Evolutionary conservation across 2,797 vertebrate genomes (phyloP).

Genomic region (Chrysolophus pictus): DNA sequence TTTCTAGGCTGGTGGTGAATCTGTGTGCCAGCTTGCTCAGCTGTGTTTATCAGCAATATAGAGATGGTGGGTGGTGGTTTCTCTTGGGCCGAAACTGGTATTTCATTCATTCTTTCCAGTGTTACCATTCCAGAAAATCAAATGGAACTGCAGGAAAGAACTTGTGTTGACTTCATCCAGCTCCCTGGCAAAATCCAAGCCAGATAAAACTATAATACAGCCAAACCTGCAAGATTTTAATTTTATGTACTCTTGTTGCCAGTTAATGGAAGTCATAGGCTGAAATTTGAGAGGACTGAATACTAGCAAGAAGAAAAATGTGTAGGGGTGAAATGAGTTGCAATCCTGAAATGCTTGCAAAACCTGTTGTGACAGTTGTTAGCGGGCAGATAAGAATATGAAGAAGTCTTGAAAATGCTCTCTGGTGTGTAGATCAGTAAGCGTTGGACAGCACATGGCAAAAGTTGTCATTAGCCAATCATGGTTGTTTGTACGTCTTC

Average conservation of each 20-base stretch:
- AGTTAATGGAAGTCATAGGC: background rate
- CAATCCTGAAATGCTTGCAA: background rate
- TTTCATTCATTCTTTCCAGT: background rate
- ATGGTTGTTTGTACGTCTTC: background rate
- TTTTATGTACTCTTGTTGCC: background rate
- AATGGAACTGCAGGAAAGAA: background rate
- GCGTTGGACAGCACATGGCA: fast-evolving
- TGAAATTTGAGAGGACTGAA: background rate
- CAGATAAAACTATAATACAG: background rate
- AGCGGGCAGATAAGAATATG: background rate
- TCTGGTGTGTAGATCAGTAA: background rate
- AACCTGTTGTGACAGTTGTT: background rate
- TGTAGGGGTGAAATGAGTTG: background rate
- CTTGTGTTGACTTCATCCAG: background rate
- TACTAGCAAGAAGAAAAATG: background rate
- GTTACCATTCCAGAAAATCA: background rate
- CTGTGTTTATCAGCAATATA: background rate
- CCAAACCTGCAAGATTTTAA: background rate
- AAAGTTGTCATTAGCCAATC: background rate
- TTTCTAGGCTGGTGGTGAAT: background rate
- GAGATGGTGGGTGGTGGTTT: background rate
- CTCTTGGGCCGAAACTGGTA: background rate
- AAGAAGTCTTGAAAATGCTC: background rate
- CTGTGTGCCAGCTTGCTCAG: background rate
- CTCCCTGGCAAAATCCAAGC: background rate